Base-by-base conservation (phyloP, 92 coral and sea anemone species). In the Phenganax subtilis region DNA sequence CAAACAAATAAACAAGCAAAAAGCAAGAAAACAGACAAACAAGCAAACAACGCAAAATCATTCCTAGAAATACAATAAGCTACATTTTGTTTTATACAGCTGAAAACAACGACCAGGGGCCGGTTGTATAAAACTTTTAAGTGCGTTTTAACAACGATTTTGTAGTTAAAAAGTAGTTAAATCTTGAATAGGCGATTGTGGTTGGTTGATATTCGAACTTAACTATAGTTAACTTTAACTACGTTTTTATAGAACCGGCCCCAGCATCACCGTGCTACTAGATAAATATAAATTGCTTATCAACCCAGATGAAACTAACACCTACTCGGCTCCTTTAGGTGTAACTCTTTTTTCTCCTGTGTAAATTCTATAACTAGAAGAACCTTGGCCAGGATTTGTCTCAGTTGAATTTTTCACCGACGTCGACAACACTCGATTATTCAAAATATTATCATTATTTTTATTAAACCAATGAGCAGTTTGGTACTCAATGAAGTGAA, bases 291-390 rank as follows among this genome's bases (percentile, higher is more conserved):
- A 20, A 20, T 20, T 20, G 25, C 25, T 20, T 20, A 20, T 20
- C 25, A 20, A 20, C 25, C 25, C 25, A 20, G 25, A 20, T 20
- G 25, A 11, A 51, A 10, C 12, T 0, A 52, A 11, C 11, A 51
- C 96, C 80, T 83, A 93, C 97, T 89, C 88, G 57, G 99, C 99
- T 58, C 97, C 97, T 81, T 89, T 91, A 14, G 99, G 97, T 0
- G 99, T 96, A 44, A 96, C 97, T 62, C 99, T 88, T 80, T 87
- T 87, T 57, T 96, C 91, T 71, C 81, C 84, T 0, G 90, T 80
- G 80, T 92, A 92, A 58, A 96, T 86, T 51, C 89, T 86, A 52
- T 88, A 96, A 8, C 88, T 89, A 64, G 88, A 86, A 11, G 93
- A 91, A 63, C 87, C 89, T 63, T 83, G 84, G 71, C 77, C 82